phyloP scores from a whole-genome alignment of 2,888 invertebrate genomes.

The Sinodicranocentrus sp. region DNA sequence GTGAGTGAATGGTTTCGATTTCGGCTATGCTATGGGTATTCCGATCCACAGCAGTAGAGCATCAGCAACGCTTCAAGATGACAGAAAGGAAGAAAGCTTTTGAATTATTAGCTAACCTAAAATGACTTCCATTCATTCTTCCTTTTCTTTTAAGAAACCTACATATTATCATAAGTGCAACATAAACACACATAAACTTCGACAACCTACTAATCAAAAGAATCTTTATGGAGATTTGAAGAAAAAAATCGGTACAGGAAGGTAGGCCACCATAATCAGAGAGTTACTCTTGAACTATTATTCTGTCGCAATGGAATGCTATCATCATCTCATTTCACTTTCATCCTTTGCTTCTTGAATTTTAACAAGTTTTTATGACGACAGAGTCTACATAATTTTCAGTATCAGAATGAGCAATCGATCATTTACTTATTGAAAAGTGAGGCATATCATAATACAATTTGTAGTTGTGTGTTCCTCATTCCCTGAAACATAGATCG shows the following conservation, averaged over 20 bases:
- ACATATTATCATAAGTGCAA: too few species aligned
- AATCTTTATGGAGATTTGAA: slow-evolving; percentile 13
- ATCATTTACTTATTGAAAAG: slow-evolving; percentile 25
- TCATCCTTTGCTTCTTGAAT: slow-evolving; percentile 45
- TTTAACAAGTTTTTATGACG: slow-evolving; percentile 48
- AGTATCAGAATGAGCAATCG: slow-evolving; percentile 32
- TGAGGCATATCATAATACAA: neutral
- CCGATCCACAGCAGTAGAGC: neutral
- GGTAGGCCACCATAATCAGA: slow-evolving; percentile 1
- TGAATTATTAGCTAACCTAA: slow-evolving; percentile 42
- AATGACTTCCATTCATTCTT: slow-evolving; percentile 45
- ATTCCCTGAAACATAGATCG: slow-evolving; percentile 13
- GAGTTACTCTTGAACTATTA: slow-evolving; percentile 27
- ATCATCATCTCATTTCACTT: slow-evolving; percentile 62
- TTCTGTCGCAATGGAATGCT: slow-evolving; percentile 28
- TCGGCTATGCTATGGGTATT: too few species aligned
- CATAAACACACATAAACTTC: too few species aligned
- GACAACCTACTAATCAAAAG: too few species aligned
- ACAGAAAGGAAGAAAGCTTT: slow-evolving; percentile 48
- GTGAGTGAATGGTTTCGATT: too few species aligned
- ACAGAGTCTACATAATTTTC: slow-evolving; percentile 46
- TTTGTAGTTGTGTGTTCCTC: neutral
- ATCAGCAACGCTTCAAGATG: too few species aligned
- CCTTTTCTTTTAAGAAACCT: slow-evolving; percentile 15
- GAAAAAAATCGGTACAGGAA: neutral